A percentile compares a stretch with the other conserved stretches of the same genome.
These are phyloP conservation scores for Phoxinus phoxinus DNA, from an alignment of 2,113 vertebrate species.

Conservation along the genomic window DNA sequence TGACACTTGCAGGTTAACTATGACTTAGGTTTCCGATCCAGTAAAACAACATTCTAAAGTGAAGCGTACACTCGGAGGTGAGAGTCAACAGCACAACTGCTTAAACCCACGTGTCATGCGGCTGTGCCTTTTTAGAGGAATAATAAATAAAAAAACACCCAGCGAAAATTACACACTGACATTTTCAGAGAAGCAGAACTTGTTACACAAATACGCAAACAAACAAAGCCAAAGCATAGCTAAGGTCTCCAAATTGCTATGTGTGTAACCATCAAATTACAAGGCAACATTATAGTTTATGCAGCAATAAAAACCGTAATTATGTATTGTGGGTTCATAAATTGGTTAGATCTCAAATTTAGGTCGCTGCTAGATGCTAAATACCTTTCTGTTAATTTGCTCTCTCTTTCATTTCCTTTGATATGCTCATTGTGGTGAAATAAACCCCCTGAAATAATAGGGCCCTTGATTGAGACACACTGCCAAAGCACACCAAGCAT, in stretches of 20 bases:
- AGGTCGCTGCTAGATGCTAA: slow-evolving; percentile 75
- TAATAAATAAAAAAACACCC: slow-evolving; percentile 65
- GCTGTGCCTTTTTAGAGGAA: slow-evolving; percentile 44
- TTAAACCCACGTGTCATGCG: slow-evolving; percentile 47
- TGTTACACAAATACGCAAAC: slow-evolving; percentile 80
- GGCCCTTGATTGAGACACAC: slow-evolving; percentile 62
- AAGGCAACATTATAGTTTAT: slow-evolving; percentile 83
- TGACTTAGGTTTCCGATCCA: neutral
- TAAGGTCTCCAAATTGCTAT: slow-evolving; percentile 79
- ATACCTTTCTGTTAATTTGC: slow-evolving; percentile 76
- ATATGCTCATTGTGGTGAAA: slow-evolving; percentile 68
- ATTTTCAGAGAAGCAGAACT: slow-evolving; percentile 70
- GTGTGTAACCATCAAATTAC: slow-evolving; percentile 83
- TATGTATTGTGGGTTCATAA: slow-evolving; percentile 80
- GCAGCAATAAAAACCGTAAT: slow-evolving; percentile 81
- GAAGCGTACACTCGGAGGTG: slow-evolving; percentile 15
- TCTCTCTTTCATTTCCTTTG: slow-evolving; percentile 66
- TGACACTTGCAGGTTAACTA: neutral
- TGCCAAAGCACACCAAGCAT: slow-evolving; percentile 60
- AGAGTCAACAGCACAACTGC: slow-evolving; percentile 34
- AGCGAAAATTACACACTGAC: slow-evolving; percentile 74
- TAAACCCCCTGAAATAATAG: slow-evolving; percentile 71
- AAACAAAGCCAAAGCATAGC: slow-evolving; percentile 82
- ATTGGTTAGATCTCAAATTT: slow-evolving; percentile 74
- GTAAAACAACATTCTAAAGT: slow-evolving; percentile 14